A percentile compares a stretch with the other conserved stretches of the same genome.
These are phyloP conservation scores for Dolomedes plantarius DNA, from an alignment of 2,888 invertebrate species.

Conservation along the genomic window DNA sequence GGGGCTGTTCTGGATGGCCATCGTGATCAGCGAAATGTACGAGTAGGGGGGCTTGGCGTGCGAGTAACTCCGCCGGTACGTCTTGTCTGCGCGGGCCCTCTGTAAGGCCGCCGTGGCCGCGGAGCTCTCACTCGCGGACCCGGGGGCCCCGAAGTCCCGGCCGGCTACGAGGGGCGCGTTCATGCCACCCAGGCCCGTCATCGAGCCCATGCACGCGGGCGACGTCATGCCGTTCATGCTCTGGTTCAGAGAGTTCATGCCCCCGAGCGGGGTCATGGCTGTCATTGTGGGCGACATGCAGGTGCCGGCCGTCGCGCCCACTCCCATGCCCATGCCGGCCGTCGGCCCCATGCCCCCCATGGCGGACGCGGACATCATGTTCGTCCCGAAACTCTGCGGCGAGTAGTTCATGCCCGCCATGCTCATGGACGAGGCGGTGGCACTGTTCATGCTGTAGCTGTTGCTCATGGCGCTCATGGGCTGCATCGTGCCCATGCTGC, in stretches of 20 bases:
- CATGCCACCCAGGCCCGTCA: constrained; percentile 56
- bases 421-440: constrained; percentile 62
- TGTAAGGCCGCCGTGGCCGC: constrained; percentile 80
- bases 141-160: constrained; percentile 51
- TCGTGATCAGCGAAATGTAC: constrained; percentile 98
- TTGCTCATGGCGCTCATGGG: constrained; percentile 70
- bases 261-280: constrained; percentile 64
- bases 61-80: constrained; percentile 95
- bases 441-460: constrained; percentile 71
- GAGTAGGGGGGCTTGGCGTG: constrained; percentile 99
- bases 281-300: constrained; percentile 70
- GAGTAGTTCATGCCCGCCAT: constrained; percentile 71
- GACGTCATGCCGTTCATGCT: constrained; percentile 72
- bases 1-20: constrained; percentile 98
- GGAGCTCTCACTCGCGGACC: constrained; percentile 29
- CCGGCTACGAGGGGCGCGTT: constrained; percentile 40
- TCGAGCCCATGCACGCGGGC: constrained; percentile 73
- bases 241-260: constrained; percentile 68
- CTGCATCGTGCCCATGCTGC: constrained; percentile 68
- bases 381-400: constrained; percentile 67
- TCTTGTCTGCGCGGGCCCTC: constrained; percentile 85
- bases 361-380: constrained; percentile 65
- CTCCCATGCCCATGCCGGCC: constrained; percentile 67
- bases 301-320: constrained; percentile 51
- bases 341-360: constrained; percentile 64